phyloP scores from a whole-genome alignment of 2,113 vertebrate genomes.

The Ceyx margarethae region DNA sequence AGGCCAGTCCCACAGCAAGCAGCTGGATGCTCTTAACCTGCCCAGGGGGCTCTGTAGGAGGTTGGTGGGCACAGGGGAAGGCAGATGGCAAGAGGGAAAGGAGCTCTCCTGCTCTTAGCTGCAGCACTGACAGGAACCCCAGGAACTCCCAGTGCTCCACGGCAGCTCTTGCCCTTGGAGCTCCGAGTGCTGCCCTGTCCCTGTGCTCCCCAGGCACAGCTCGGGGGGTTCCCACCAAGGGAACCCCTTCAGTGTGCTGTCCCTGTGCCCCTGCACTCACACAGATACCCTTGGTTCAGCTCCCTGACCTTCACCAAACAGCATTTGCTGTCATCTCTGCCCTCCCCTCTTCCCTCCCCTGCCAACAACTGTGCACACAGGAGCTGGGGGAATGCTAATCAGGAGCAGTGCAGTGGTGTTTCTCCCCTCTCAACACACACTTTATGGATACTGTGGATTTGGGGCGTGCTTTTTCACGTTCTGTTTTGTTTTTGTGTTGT shows the following conservation, averaged over 20 bases:
- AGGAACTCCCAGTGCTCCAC: background rate
- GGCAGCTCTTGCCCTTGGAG: background rate
- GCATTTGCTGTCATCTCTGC: background rate
- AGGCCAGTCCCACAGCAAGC: background rate
- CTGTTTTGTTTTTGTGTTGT: background rate
- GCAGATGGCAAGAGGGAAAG: background rate
- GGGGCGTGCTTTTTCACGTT: background rate
- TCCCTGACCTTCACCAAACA: constrained; percentile 35
- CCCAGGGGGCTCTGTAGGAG: background rate
- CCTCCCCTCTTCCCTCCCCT: background rate
- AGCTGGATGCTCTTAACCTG: background rate
- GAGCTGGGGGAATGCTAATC: constrained; percentile 57
- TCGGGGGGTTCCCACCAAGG: background rate
- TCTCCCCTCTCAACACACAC: constrained; percentile 26
- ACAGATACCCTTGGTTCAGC: background rate
- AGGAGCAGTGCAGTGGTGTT: constrained; percentile 29
- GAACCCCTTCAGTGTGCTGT: background rate
- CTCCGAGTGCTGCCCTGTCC: fast-evolving
- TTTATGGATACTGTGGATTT: constrained; percentile 25
- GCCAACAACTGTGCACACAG: constrained; percentile 42
- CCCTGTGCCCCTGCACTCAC: background rate
- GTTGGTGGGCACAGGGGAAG: background rate
- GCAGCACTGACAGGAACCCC: background rate
- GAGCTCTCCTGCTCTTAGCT: background rate
- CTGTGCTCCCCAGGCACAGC: background rate